These are phyloP conservation scores for Trichonephila inaurata DNA, from an alignment of 1,140 invertebrate species.

Conservation along the genomic window DNA sequence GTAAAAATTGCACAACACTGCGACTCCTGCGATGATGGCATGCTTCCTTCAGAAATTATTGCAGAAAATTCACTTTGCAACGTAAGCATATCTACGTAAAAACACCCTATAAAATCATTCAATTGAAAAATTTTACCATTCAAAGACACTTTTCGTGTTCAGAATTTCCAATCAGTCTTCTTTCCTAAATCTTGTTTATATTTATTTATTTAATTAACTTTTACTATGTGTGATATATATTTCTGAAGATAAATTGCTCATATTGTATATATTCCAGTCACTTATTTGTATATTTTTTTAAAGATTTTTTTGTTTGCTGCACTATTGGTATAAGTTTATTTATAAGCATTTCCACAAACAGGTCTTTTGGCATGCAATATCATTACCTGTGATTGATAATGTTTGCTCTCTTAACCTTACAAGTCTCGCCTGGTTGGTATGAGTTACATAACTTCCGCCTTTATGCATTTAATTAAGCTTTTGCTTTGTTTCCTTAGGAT, in stretches of 20 bases:
- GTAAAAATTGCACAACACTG: background rate
- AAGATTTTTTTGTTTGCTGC: background rate
- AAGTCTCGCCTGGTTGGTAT: background rate
- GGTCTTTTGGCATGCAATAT: background rate
- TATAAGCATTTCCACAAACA: background rate
- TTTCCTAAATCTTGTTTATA: background rate
- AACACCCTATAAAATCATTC: background rate
- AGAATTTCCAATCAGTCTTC: slow-evolving; percentile 2
- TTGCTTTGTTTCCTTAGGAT: background rate
- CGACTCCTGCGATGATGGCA: background rate
- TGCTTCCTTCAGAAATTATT: too few relatives aligned
- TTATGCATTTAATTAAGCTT: background rate
- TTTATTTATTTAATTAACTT: background rate
- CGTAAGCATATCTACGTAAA: background rate
- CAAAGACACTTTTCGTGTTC: background rate
- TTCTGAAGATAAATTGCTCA: background rate
- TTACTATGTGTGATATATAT: background rate
- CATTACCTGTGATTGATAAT: background rate
- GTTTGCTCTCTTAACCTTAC: background rate
- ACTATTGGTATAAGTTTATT: background rate
- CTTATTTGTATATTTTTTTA: background rate
- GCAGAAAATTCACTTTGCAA: too few relatives aligned
- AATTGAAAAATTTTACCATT: background rate
- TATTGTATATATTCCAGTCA: background rate
- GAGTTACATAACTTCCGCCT: background rate